Evolutionary conservation across 2,888 invertebrate species (phyloP), one percentile per base, ranked within the genome.

Genomic region (Chloroclystis v-ata): DNA sequence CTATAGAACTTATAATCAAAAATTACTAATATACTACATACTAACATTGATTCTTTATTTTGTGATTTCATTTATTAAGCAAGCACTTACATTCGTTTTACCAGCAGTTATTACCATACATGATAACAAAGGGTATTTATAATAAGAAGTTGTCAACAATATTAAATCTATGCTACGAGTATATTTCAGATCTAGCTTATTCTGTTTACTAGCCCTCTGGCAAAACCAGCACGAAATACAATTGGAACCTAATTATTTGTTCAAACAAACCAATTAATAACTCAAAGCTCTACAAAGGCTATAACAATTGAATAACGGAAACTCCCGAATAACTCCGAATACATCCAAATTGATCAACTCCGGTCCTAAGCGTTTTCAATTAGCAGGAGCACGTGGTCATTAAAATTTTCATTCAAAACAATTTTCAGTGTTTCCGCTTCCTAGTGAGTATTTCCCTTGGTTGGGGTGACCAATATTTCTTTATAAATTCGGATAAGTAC

Each of bases 391-490:
- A 66, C 72, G 59, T 59, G 69, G 68, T 79, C 80, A 82, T 84
- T 83, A 83, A 83, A 84, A 83, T 81, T 79, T 83, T 78, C 80
- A 76, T 78, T 82, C 75, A 78, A 80, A 82, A 83, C 80, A 80
- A 82, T 83, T 59, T 79, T 80, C 69, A 77, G 75, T 76, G 76
- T 78, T 75, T 71, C 70, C 71, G 60, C 65, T 61, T 68, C 62
- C 60, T 20, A 69, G 62, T 65, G 58, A 70, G 66, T 62, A 67
- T 65, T 62, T 65, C 61, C 65, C 61, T 56, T 56, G 51, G 38
- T 52, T 67, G 44, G 50, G 60, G 59, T 56, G 37, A 39, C 74
- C 65, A 68, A 60, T 46, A 48, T 37, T 54, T 43, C 20, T 20
- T 2, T 2, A 5, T 20, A 5, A 4, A 20, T 20, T 20, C 3